phyloP scores from a whole-genome alignment of 1,140 invertebrate species.

The Helicoverpa armigera region DNA sequence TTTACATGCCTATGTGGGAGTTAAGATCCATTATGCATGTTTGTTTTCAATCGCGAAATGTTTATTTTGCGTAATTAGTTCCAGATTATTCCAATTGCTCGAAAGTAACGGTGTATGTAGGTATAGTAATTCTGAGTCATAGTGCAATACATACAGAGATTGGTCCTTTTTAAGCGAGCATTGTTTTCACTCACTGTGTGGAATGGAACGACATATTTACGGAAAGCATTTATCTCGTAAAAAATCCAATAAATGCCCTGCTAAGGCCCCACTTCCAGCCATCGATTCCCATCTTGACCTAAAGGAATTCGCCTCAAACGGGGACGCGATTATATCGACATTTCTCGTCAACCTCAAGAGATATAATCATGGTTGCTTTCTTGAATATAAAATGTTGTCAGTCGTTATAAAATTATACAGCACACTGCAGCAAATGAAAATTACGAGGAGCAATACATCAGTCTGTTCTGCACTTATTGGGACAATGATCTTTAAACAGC shows the following conservation, averaged over 20 bases:
- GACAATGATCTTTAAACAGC: conserved; percentile 56
- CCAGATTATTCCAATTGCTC: conserved; percentile 22
- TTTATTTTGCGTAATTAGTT: conserved; percentile 35
- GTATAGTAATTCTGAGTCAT: conserved; percentile 18
- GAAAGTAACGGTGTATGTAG: conserved; percentile 14
- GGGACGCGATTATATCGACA: conserved; percentile 25
- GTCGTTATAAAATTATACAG: conserved; percentile 51
- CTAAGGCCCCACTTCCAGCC: conserved; percentile 19
- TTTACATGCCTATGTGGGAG: conserved; percentile 27
- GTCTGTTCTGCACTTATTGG: conserved; percentile 58
- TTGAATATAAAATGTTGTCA: conserved; percentile 47
- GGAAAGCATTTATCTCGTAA: conserved; percentile 23
- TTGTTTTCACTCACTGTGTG: conserved; percentile 20
- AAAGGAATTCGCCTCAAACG: conserved; percentile 38
- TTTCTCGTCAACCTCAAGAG: conserved; percentile 36
- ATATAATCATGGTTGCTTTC: conserved; percentile 33
- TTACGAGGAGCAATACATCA: conserved; percentile 54
- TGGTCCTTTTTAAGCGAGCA: not conserved
- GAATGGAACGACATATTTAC: conserved; percentile 16
- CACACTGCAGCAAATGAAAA: conserved; percentile 47
- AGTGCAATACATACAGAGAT: not conserved
- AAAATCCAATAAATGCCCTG: conserved; percentile 33
- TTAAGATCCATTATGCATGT: conserved; percentile 29
- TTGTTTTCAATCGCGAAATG: conserved; percentile 30
- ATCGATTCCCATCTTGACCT: conserved; percentile 35